Evolutionary conservation across 2,113 vertebrate species (phyloP).

Genomic region (Caretta caretta): DNA sequence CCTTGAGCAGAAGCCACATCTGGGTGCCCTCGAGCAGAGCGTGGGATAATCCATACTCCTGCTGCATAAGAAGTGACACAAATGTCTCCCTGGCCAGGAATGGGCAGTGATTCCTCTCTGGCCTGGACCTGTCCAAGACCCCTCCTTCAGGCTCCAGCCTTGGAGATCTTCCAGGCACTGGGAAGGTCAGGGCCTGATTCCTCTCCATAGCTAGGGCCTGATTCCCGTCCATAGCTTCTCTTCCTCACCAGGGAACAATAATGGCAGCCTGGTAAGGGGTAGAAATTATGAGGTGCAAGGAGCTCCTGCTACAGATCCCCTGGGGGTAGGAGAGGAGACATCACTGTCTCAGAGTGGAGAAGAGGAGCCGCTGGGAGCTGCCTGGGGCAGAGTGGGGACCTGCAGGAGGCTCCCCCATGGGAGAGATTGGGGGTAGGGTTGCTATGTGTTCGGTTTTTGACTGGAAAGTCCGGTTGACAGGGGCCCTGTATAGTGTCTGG

Average conservation of each 20-base stretch:
- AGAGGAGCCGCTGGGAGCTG: too few relatives aligned
- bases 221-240: not conserved
- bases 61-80: not conserved
- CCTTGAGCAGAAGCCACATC: not conserved
- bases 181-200: not conserved
- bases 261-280: too few relatives aligned
- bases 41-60: too few relatives aligned
- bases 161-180: too few relatives aligned
- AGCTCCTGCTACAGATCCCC: too few relatives aligned
- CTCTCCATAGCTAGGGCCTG: not conserved
- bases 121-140: too few relatives aligned
- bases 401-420: not conserved
- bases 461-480: too few relatives aligned
- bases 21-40: not conserved
- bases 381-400: not conserved
- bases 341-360: too few relatives aligned
- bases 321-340: too few relatives aligned
- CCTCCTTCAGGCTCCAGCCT: not conserved
- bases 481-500: too few relatives aligned
- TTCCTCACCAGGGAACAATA: not conserved
- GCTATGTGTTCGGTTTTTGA: too few relatives aligned
- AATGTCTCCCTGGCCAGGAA: not conserved
- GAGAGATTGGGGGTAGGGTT: not conserved
- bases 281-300: too few relatives aligned
- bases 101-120: not conserved